Percentiles rank a stretch among this genome's conserved stretches.
These are phyloP conservation scores for Penaeus indicus DNA, from an alignment of 1,140 invertebrate genomes.

Conservation along the genomic window DNA sequence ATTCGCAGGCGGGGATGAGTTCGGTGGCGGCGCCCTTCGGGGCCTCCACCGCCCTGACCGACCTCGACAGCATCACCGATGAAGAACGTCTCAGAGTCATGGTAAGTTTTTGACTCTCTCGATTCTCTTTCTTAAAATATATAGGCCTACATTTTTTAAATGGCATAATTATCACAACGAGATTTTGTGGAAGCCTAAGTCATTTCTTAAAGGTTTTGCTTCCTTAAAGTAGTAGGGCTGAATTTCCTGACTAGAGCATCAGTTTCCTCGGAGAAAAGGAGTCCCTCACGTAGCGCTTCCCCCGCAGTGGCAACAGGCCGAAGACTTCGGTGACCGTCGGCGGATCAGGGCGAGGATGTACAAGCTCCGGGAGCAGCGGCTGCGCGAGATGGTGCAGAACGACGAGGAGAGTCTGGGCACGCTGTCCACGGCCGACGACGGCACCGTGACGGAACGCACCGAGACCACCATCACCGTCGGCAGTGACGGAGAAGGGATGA, in stretches of 20 bases:
- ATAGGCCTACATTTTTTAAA: background rate
- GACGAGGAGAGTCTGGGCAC: conserved; percentile 63
- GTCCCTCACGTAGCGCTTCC: conserved; percentile 47
- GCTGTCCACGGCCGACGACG: conserved; percentile 44
- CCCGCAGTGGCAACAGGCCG: conserved; percentile 85
- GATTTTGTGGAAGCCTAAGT: background rate
- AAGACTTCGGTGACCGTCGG: conserved; percentile 86
- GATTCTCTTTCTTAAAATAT: background rate
- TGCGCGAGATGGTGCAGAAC: conserved; percentile 73
- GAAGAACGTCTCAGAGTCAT: conserved; percentile 52
- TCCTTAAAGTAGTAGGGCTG: background rate
- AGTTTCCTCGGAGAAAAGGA: background rate
- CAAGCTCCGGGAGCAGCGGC: conserved; percentile 81
- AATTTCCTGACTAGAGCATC: background rate
- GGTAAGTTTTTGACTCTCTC: conserved; percentile 1
- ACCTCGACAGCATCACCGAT: conserved; percentile 52
- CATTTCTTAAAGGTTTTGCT: background rate
- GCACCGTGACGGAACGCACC: conserved; percentile 5
- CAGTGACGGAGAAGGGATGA: conserved; percentile 16
- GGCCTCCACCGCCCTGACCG: conserved; percentile 39
- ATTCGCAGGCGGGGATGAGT: conserved; percentile 48
- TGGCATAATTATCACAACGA: background rate
- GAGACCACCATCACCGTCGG: conserved; percentile 32
- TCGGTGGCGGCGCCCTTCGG: conserved; percentile 46
- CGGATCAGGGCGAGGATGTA: conserved; percentile 88